Conservation (phyloP, 2,113 vertebrate species). For the Plestiodon gilberti region DNA sequence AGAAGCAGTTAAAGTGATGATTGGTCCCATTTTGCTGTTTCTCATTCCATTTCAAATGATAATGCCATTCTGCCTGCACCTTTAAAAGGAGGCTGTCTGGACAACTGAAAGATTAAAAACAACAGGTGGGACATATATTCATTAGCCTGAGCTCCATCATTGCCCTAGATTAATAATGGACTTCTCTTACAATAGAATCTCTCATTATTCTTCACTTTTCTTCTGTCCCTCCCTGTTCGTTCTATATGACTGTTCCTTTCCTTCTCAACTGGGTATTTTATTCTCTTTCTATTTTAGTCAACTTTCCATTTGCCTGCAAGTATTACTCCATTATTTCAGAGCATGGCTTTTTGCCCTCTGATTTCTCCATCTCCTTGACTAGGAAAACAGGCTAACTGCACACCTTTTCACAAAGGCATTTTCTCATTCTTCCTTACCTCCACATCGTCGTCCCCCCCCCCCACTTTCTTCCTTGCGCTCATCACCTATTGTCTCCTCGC, state of each 20-base stretch:
- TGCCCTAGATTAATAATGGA: conserved; percentile 56
- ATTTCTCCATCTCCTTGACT: conserved; percentile 35
- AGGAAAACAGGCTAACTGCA: conserved; percentile 24
- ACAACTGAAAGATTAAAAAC: conserved; percentile 49
- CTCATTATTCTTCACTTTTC: conserved; percentile 55
- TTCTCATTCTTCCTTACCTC: conserved; percentile 26
- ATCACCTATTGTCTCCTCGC: neutral
- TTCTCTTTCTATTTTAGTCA: conserved; percentile 27
- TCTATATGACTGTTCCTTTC: neutral
- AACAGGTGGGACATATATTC: conserved; percentile 43
- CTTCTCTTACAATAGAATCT: conserved; percentile 40
- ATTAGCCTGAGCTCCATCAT: conserved; percentile 40
- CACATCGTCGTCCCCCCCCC: neutral
- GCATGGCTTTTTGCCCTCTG: conserved; percentile 1
- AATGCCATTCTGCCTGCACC: conserved; percentile 41
- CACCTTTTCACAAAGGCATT: conserved; percentile 21
- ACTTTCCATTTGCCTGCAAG: conserved; percentile 38
- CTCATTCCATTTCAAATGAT: conserved; percentile 52
- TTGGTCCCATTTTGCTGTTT: conserved; percentile 37
- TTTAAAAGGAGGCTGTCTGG: conserved; percentile 53
- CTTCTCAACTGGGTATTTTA: conserved; percentile 42
- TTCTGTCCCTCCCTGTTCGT: conserved; percentile 42
- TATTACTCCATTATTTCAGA: conserved; percentile 32
- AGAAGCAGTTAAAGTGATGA: conserved; percentile 44
- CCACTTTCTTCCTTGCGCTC: neutral